Evolutionary conservation across 1,140 invertebrate species (phyloP), one percentile per base, ranked within the genome.

Genomic region (Trichonephila clavata): DNA sequence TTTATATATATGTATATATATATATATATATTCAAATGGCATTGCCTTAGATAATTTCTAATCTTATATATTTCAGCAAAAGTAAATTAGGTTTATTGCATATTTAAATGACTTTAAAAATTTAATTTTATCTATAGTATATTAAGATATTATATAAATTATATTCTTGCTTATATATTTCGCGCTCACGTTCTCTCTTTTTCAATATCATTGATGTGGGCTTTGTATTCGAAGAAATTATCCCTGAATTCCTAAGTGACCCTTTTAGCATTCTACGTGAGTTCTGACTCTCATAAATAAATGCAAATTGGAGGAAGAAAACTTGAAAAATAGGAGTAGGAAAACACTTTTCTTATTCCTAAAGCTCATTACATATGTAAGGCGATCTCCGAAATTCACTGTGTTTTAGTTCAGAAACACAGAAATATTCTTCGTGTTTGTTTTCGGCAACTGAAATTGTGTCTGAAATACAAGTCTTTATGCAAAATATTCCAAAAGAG

Each of bases 331-430:
- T 50, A 59, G 7, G 21, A n/a, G 6, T 57, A 57, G 43, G 50
- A 59, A 83, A 83, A 83, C 81, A 57, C 43, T 83, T 83, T 83
- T 83, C 81, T 83, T n/a, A 8, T 83, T 24, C 81, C 81, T 83
- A 59, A 59, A 59, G 24, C 81, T 83, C 81, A 83, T 83, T 83
- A 83, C 81, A 43, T 83, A 83, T 83, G 81, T 83, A 83, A 83
- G 81, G 81, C 81, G 81, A 83, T 83, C 81, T 10, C 50, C 43
- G 18, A 57, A 83, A 50, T 57, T 83, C 81, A 13, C 43, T 77
- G 24, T 39, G 71, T 39, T 50, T 83, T 59, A 59, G 50, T 57
- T 83, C 13, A 43, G 2, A 32, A 18, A 14, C 39, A 59, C n/a
- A 83, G 21, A n/a, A 83, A 59, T 83, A 83, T n/a, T 83, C 21